Evolutionary conservation across 1,140 invertebrate species (phyloP).

Genomic region (Riptortus pedestris): DNA sequence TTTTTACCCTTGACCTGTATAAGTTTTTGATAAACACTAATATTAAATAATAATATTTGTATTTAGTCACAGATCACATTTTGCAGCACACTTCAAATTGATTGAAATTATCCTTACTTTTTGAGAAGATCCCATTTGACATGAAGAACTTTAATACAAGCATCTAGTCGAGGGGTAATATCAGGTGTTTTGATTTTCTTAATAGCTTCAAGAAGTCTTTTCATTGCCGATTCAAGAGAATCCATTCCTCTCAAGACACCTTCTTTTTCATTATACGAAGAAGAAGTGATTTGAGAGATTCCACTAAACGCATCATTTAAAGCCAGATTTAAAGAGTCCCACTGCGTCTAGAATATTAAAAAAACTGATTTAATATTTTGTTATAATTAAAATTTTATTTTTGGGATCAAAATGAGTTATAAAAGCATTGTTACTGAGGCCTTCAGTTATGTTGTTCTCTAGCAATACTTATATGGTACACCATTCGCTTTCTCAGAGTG

Average conservation of each 20-base stretch:
- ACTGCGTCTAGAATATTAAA: constrained; percentile 31
- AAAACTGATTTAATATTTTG: no score
- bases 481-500: no score
- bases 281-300: constrained; percentile 44
- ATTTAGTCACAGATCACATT: no score
- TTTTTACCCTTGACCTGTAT: no score
- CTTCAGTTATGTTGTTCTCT: no score
- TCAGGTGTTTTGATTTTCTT: constrained; percentile 45
- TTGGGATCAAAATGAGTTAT: no score
- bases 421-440: no score
- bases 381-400: no score
- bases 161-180: constrained; percentile 45
- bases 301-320: constrained; percentile 52
- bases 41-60: no score
- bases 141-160: constrained; percentile 47
- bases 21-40: no score
- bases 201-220: constrained; percentile 49
- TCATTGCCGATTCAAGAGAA: constrained; percentile 48
- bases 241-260: constrained; percentile 50
- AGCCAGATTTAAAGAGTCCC: constrained; percentile 34
- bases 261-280: constrained; percentile 44
- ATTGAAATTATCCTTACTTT: constrained; percentile 36
- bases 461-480: no score
- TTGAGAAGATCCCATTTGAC: constrained; percentile 53
- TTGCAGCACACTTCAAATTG: no score